phyloP scores from a whole-genome alignment of 1,140 invertebrate genomes.

The Caenorhabditis briggsae region DNA sequence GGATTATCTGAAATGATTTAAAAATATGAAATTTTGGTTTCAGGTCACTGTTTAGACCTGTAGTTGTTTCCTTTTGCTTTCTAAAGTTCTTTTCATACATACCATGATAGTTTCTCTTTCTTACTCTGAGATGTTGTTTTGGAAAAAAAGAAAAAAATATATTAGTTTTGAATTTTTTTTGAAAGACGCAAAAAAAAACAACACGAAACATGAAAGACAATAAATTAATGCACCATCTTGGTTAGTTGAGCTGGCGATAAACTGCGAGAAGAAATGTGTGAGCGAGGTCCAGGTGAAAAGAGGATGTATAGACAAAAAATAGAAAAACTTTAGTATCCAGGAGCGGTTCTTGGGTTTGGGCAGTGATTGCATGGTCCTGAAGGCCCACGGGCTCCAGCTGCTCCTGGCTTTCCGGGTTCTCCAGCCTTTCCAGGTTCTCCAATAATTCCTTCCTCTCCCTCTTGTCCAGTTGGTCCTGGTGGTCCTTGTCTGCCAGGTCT shows the following conservation, averaged over 20 bases:
- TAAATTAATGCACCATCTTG: slow-evolving; percentile 54
- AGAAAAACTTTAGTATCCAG: slow-evolving; percentile 57
- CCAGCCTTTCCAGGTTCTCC: slow-evolving; percentile 83
- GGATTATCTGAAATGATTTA: too few species aligned
- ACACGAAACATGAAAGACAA: slow-evolving; percentile 23
- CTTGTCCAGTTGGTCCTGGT: slow-evolving; percentile 84
- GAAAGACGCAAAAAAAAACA: background rate
- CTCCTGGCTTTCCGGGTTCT: slow-evolving; percentile 70
- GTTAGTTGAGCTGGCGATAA: slow-evolving; percentile 48
- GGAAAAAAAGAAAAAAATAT: too few species aligned
- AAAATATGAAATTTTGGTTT: too few species aligned
- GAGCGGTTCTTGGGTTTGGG: slow-evolving; percentile 62
- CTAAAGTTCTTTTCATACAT: too few species aligned
- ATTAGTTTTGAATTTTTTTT: too few species aligned
- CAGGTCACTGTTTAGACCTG: too few species aligned
- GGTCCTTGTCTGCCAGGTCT: slow-evolving; percentile 79
- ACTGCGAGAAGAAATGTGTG: background rate
- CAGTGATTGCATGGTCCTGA: slow-evolving; percentile 62
- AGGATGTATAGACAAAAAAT: background rate
- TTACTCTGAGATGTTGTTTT: too few species aligned
- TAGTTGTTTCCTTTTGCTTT: too few species aligned
- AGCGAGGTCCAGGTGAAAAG: slow-evolving; percentile 21
- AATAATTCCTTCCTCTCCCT: slow-evolving; percentile 83
- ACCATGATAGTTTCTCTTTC: too few species aligned
- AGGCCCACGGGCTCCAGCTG: slow-evolving; percentile 72